A percentile compares a stretch with the other conserved stretches of the same genome.
These are phyloP conservation scores for Trachurus trachurus DNA, from an alignment of 2,797 vertebrate genomes.

Conservation along the genomic window DNA sequence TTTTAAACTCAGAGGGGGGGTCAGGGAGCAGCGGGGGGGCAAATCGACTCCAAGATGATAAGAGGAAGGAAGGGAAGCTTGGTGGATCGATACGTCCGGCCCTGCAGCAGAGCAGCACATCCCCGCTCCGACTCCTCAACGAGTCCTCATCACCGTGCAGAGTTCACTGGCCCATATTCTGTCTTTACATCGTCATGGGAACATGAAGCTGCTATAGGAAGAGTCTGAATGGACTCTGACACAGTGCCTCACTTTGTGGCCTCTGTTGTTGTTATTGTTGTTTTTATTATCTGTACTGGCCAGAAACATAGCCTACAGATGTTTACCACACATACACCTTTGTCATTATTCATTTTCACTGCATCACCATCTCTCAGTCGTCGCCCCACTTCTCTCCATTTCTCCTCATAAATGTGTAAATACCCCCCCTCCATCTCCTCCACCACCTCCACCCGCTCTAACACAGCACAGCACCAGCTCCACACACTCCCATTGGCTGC, in stretches of 20 bases:
- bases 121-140: conserved; percentile 15
- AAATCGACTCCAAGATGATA: conserved; percentile 49
- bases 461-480: conserved; percentile 59
- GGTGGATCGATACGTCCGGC: conserved; percentile 57
- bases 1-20: conserved; percentile 38
- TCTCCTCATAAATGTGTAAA: conserved; percentile 59
- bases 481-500: conserved; percentile 86
- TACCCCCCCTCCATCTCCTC: conserved; percentile 12
- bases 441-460: neutral
- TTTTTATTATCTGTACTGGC: conserved; percentile 2
- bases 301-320: conserved; percentile 12
- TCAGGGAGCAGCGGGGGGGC: conserved; percentile 50
- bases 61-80: conserved; percentile 35
- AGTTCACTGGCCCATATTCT: neutral
- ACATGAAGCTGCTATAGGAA: neutral
- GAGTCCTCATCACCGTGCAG: neutral
- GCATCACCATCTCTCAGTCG: conserved; percentile 35
- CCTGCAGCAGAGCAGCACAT: conserved; percentile 26
- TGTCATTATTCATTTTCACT: conserved; percentile 20
- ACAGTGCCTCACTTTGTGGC: conserved; percentile 28
- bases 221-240: conserved; percentile 15
- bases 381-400: neutral
- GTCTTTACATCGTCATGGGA: conserved; percentile 20
- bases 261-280: neutral
- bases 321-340: neutral